phyloP scores from a whole-genome alignment of 2,888 invertebrate species.

The Cheilosia variabilis region DNA sequence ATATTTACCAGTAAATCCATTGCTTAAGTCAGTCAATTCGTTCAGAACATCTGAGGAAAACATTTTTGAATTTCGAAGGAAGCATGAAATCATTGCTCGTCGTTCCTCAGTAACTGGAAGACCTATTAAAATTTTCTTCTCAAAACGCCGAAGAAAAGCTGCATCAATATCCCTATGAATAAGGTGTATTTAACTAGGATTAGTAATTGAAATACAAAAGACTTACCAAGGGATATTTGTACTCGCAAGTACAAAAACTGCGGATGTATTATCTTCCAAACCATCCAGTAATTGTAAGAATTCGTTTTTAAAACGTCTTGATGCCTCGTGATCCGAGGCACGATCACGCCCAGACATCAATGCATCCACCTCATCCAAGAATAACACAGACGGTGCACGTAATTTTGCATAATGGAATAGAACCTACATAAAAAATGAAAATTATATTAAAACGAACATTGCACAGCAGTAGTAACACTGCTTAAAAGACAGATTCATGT shows the following conservation, averaged over 20 bases:
- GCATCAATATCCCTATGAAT: slow-evolving; percentile 91
- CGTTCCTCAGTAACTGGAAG: slow-evolving; percentile 89
- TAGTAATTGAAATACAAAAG: not conserved
- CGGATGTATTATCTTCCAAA: slow-evolving; percentile 85
- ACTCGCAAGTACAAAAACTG: slow-evolving; percentile 90
- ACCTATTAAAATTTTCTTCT: slow-evolving; percentile 92
- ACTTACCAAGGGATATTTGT: slow-evolving; percentile 95
- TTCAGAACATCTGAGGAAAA: slow-evolving; percentile 78
- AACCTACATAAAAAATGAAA: slow-evolving; percentile 84
- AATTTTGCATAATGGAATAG: slow-evolving; percentile 94
- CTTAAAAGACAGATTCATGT: too few relatives aligned
- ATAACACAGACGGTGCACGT: slow-evolving; percentile 95
- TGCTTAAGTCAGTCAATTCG: slow-evolving; percentile 85
- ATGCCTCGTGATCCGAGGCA: slow-evolving; percentile 92
- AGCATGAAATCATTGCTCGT: slow-evolving; percentile 87
- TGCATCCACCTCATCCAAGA: slow-evolving; percentile 96
- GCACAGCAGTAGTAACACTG: too few relatives aligned
- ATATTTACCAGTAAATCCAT: slow-evolving; percentile 89
- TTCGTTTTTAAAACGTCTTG: slow-evolving; percentile 94
- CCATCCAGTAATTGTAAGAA: slow-evolving; percentile 95
- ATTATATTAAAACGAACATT: too few relatives aligned
- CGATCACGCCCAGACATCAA: slow-evolving; percentile 88
- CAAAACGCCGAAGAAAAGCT: slow-evolving; percentile 93
- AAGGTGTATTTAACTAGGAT: not conserved
- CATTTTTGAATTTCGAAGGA: slow-evolving; percentile 84